Percentiles rank a stretch among this genome's conserved stretches.
Evolutionary conservation across 2,888 invertebrate species (phyloP).

Genomic region (Macrophya annulata): DNA sequence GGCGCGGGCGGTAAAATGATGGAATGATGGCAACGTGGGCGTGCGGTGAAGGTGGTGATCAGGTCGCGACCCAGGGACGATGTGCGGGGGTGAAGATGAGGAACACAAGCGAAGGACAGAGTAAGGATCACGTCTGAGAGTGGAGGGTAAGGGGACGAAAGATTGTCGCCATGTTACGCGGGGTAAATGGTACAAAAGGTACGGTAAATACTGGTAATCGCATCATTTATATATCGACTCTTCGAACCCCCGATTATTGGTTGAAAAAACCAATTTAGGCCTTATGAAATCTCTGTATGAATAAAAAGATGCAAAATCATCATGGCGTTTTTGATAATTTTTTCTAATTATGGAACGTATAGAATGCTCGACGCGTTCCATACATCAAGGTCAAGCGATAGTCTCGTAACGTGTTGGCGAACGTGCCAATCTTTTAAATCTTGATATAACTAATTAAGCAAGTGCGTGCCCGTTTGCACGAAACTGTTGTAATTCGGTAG

Average conservation of each 20-base stretch:
- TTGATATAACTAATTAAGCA: conserved; percentile 32
- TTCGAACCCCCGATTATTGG: not conserved
- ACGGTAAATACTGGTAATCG: not conserved
- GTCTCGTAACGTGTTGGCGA: not conserved
- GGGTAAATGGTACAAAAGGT: not conserved
- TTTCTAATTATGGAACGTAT: conserved; percentile 5
- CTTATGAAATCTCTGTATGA: not conserved
- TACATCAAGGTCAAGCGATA: not conserved
- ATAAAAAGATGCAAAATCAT: not conserved
- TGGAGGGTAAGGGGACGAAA: conserved; percentile 2
- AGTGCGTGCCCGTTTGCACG: conserved; percentile 36
- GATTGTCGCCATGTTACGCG: not conserved
- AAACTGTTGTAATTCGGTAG: conserved; percentile 16
- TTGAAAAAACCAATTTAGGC: not conserved
- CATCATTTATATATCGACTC: not conserved
- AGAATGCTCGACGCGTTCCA: conserved; percentile 6
- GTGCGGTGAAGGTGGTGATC: conserved; percentile 50
- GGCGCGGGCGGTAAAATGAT: conserved; percentile 41
- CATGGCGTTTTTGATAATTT: not conserved
- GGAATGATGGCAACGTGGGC: conserved; percentile 44
- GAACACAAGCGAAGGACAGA: conserved; percentile 27
- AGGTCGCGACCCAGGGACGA: conserved; percentile 54
- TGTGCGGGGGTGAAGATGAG: conserved; percentile 40
- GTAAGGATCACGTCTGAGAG: conserved; percentile 7
- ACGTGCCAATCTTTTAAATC: conserved; percentile 24